phyloP scores from a whole-genome alignment of 2,888 invertebrate species.

The Platypus cylindrus region DNA sequence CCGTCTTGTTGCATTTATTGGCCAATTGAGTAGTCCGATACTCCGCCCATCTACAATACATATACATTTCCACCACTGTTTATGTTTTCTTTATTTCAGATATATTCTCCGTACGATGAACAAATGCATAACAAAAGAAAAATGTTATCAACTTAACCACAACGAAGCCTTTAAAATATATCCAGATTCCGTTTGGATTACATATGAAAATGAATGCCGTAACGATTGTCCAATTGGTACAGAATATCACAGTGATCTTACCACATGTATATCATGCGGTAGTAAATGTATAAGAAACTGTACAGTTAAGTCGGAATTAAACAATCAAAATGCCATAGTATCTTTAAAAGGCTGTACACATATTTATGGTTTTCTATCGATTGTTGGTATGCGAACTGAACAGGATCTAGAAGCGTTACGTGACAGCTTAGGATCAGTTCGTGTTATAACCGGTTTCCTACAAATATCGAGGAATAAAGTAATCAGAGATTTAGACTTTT shows the following conservation, averaged over 20 bases:
- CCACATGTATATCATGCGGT: constrained; percentile 26
- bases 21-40: too few relatives aligned
- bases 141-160: constrained; percentile 42
- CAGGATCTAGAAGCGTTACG: constrained; percentile 41
- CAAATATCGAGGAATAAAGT: constrained; percentile 57
- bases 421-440: constrained; percentile 44
- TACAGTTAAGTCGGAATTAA: constrained; percentile 29
- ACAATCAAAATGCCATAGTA: constrained; percentile 35
- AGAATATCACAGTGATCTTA: constrained; percentile 18
- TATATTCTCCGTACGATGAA: constrained; percentile 18
- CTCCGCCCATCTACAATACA: neutral
- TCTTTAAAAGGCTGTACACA: constrained; percentile 57
- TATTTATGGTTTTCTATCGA: constrained; percentile 62
- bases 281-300: constrained; percentile 39
- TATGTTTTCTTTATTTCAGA: constrained; percentile 21
- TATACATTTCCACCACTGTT: neutral
- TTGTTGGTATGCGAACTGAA: constrained; percentile 27
- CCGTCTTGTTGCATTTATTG: too few relatives aligned
- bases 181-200: constrained; percentile 37
- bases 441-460: constrained; percentile 45
- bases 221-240: constrained; percentile 52
- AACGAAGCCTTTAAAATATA: constrained; percentile 2
- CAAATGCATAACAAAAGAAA: constrained; percentile 52
- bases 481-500: constrained; percentile 60
- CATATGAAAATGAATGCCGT: constrained; percentile 51